Evolutionary conservation across 2,888 invertebrate species (phyloP).

Genomic region (Salpingus planirostris): DNA sequence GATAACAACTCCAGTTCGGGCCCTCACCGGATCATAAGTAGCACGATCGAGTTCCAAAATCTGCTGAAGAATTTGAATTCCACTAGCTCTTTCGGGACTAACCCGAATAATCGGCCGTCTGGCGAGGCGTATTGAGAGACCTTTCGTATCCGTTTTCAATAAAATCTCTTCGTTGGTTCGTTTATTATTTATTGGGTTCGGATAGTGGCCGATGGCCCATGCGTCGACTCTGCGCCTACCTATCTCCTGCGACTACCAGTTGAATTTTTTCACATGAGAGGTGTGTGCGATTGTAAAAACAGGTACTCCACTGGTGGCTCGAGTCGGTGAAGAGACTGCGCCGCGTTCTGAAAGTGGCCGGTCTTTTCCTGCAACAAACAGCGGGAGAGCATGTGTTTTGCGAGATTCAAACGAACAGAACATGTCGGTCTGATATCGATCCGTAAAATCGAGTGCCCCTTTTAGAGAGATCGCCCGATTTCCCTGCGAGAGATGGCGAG

Average conservation of each 20-base stretch:
- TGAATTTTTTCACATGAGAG: neutral
- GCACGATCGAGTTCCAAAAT: conserved; percentile 11
- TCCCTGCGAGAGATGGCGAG: conserved; percentile 54
- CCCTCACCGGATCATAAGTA: conserved; percentile 10
- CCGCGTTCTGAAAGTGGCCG: neutral
- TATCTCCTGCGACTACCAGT: neutral
- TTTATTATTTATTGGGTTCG: no score
- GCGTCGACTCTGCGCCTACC: neutral
- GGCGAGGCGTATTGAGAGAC: no score
- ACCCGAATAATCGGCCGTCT: no score
- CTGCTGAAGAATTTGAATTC: conserved; percentile 8
- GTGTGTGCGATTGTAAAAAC: conserved; percentile 1
- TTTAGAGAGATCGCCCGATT: no score
- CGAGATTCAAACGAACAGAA: no score
- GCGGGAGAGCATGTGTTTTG: neutral
- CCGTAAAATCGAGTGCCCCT: no score
- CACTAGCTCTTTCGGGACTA: no score
- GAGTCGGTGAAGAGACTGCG: neutral
- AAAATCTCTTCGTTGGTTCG: no score
- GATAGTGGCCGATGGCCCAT: no score
- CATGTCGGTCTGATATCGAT: no score
- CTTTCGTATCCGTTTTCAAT: no score
- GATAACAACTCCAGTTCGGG: conserved; percentile 5
- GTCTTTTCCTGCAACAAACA: neutral
- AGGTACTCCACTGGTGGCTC: neutral